phyloP scores from a whole-genome alignment of 2,797 vertebrate species.

The Xenentodon cancila region DNA sequence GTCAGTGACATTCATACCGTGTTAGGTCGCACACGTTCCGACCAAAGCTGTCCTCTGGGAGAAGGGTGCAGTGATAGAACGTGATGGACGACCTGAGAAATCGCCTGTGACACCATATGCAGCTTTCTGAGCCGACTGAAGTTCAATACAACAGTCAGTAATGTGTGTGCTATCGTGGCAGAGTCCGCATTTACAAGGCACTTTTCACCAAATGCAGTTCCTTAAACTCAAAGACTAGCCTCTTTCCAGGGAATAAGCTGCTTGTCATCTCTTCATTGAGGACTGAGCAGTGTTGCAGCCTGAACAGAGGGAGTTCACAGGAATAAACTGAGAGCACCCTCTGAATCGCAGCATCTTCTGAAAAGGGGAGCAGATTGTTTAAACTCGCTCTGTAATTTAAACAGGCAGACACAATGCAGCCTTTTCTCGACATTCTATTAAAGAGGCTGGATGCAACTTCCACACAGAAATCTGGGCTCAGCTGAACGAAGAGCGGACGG shows the following conservation, averaged over 20 bases:
- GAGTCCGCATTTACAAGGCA: constrained; percentile 15
- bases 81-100: constrained; percentile 60
- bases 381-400: constrained; percentile 73
- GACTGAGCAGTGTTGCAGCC: constrained; percentile 14
- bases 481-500: constrained; percentile 7
- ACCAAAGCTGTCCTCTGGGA: constrained; percentile 52
- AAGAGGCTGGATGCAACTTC: constrained; percentile 65
- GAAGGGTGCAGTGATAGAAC: constrained; percentile 49
- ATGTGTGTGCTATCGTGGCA: neutral
- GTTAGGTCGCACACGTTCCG: constrained; percentile 55
- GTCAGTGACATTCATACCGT: constrained; percentile 39
- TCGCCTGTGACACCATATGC: constrained; percentile 55
- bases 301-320: constrained; percentile 44
- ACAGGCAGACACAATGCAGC: constrained; percentile 62
- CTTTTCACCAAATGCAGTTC: constrained; percentile 30
- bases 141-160: constrained; percentile 21
- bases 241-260: constrained; percentile 28
- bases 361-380: constrained; percentile 56
- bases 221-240: constrained; percentile 32
- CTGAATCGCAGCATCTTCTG: constrained; percentile 47
- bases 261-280: constrained; percentile 29
- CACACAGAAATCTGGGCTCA: constrained; percentile 24
- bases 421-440: constrained; percentile 79
- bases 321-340: constrained; percentile 39
- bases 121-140: constrained; percentile 44